A percentile compares a stretch with the other conserved stretches of the same genome.
Evolutionary conservation across 2,888 invertebrate genomes (phyloP).

Genomic region (Eledona agricola): DNA sequence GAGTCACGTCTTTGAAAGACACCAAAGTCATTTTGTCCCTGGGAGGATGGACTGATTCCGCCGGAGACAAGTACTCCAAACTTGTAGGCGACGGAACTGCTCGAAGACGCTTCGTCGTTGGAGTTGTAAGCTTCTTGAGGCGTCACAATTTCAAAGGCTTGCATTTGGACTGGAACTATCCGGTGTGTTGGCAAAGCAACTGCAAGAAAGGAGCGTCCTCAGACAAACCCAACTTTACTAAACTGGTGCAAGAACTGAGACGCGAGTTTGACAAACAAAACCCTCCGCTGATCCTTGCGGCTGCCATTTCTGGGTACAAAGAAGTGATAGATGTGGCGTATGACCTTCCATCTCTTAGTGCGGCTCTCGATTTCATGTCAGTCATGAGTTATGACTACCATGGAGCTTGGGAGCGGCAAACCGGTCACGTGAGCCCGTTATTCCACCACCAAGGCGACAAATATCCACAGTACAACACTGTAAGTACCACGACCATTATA

Average conservation of each 20-base stretch:
- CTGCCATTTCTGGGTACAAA: constrained; percentile 88
- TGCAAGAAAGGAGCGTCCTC: constrained; percentile 82
- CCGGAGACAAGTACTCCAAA: constrained; percentile 86
- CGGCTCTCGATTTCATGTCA: constrained; percentile 79
- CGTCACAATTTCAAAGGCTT: constrained; percentile 85
- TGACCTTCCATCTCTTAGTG: constrained; percentile 76
- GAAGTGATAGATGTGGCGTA: constrained; percentile 90
- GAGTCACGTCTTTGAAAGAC: constrained; percentile 75
- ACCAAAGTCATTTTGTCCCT: constrained; percentile 79
- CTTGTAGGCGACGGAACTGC: constrained; percentile 74
- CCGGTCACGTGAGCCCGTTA: constrained; percentile 85
- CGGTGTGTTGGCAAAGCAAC: constrained; percentile 92
- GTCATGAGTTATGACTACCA: constrained; percentile 92
- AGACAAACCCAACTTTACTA: constrained; percentile 81
- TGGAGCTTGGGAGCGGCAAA: constrained; percentile 84
- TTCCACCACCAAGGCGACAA: constrained; percentile 72
- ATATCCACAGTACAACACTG: constrained; percentile 80
- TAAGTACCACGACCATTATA: no score
- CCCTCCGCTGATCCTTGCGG: constrained; percentile 78
- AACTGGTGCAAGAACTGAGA: constrained; percentile 76
- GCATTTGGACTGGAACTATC: constrained; percentile 95
- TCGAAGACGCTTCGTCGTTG: constrained; percentile 75
- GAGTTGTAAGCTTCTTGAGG: constrained; percentile 75
- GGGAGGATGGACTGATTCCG: constrained; percentile 96
- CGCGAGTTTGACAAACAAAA: constrained; percentile 69